These are phyloP conservation scores for Euplexia lucipara DNA, from an alignment of 2,888 invertebrate species.

Conservation along the genomic window DNA sequence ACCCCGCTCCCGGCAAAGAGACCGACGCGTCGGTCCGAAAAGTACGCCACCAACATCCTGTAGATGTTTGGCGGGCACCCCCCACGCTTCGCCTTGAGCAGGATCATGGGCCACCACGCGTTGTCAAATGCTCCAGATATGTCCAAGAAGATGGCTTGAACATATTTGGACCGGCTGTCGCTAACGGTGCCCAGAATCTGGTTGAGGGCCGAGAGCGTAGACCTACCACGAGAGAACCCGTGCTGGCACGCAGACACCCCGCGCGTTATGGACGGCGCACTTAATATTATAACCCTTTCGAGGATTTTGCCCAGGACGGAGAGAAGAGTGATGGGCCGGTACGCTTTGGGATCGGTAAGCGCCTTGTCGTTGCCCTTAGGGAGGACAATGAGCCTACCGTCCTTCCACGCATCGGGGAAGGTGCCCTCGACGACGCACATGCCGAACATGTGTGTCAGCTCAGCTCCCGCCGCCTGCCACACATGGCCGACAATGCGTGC, in stretches of 20 bases:
- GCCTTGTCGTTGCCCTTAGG: conserved; percentile 60
- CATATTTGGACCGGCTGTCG: conserved; percentile 35
- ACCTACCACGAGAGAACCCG: conserved; percentile 61
- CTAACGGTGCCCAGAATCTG: conserved; percentile 1
- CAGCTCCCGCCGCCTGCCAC: neutral
- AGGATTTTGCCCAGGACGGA: conserved; percentile 66
- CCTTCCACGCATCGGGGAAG: conserved; percentile 63
- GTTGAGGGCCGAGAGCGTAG: conserved; percentile 63
- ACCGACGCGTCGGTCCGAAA: conserved; percentile 51
- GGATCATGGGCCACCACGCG: conserved; percentile 71
- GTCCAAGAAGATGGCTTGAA: conserved; percentile 64
- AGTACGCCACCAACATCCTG: no score
- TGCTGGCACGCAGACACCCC: conserved; percentile 61
- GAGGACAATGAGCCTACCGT: conserved; percentile 50
- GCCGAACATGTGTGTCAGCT: conserved; percentile 13
- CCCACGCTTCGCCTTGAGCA: conserved; percentile 50
- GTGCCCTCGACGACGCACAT: conserved; percentile 40
- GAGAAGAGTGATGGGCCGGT: conserved; percentile 65
- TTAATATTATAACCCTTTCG: conserved; percentile 57
- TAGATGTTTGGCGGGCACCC: conserved; percentile 62
- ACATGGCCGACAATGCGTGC: conserved; percentile 18
- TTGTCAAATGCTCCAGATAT: conserved; percentile 70
- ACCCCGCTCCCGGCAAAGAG: conserved; percentile 34
- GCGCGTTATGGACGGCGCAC: conserved; percentile 42
- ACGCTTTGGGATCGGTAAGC: conserved; percentile 55